Evolutionary conservation across 1,140 invertebrate genomes (phyloP), one percentile per base, ranked within the genome.

Genomic region (Choristoneura fumiferana): DNA sequence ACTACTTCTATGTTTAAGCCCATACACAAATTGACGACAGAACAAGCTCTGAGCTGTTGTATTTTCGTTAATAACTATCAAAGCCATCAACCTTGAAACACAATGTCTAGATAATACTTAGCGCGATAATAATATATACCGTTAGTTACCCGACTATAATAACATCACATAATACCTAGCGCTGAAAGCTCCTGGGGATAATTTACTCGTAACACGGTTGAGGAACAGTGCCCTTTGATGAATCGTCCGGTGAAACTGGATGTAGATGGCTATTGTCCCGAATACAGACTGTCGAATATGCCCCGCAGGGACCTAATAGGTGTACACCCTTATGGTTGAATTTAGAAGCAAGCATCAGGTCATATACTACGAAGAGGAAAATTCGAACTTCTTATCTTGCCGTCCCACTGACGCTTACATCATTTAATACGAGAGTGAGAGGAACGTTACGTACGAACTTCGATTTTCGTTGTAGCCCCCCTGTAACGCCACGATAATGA

Each of bases 201-300:
- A 49, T 49, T 45, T 45, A 45, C 40, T 49, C 43, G 43, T 13
- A 45, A 33, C 43, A 49, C 22, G 43, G 43, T 49, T 29, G n/a
- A 29, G 43, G 18, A 49, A 18, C 40, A 29, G 17, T 49, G 43
- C 43, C 43, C 43, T 49, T 49, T 49, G 43, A 49, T 49, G 43
- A 49, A 49, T 49, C 18, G 43, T 14, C 43, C 8, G 14, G 10
- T n/a, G n/a, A 49, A 29, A 29, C 43, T 29, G 43, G 10, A 49
- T 49, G 43, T 49, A 43, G 9, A 43, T 43, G 39, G 15, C 8
- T 18, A 49, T 49, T 43, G 4, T 49, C 9, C 29, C n/a, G 22
- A 29, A 29, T 29, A 29, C 22, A 29, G 22, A 13, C 10, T 13
- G 18, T 22, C 29, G n/a, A 49, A 49, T 49, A 49, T 49, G 43